Base-by-base conservation (phyloP, 2,888 invertebrate genomes). In the Lottia gigantea region DNA sequence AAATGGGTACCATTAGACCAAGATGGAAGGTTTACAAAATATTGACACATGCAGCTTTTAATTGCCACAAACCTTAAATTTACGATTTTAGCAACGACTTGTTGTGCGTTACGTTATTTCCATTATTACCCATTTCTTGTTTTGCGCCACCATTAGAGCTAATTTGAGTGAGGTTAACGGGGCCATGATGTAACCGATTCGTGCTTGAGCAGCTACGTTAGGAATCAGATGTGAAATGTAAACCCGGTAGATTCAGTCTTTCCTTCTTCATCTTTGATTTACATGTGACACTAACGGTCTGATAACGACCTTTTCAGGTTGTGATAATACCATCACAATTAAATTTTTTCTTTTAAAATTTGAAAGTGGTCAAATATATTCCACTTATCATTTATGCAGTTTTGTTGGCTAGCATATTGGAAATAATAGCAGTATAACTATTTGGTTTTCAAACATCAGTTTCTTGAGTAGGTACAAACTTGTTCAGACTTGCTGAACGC, bases 1-100 rank as follows among this genome's bases (percentile, higher is more conserved):
- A 23, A 55, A 55, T 55, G 55, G 55, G 19, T 23, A 55, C 55
- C 55, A 55, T 55, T 55, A 55, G 55, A 55, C 55, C 23, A 55
- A 23, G 55, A 55, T 55, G 55, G 19, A 11, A 14, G 55, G 19
- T 19, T 55, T 55, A 23, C 55, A 55, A 55, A 55, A 55, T 55
- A 55, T 55, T 55, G 55, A 55, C 55, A 55, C 23, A 23, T 55
- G 55, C 55, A 55, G 55, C 19, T 23, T 19, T 55, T 55, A 55
- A 55, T 55, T 23, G 55, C 23, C 55, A 55, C 19, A 55, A 55
- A 55, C 55, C 55, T 19, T 23, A 55, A 23, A 55, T 55, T 55
- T 55, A 55, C 55, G 55, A 55, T 23, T 55, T 55, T 55, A 23
- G 23, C 55, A 55, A 55, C 55, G 55, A 55, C 23, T 19, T 55